phyloP scores from a whole-genome alignment of 1,140 invertebrate species.

The Arctopsyche grandis region DNA sequence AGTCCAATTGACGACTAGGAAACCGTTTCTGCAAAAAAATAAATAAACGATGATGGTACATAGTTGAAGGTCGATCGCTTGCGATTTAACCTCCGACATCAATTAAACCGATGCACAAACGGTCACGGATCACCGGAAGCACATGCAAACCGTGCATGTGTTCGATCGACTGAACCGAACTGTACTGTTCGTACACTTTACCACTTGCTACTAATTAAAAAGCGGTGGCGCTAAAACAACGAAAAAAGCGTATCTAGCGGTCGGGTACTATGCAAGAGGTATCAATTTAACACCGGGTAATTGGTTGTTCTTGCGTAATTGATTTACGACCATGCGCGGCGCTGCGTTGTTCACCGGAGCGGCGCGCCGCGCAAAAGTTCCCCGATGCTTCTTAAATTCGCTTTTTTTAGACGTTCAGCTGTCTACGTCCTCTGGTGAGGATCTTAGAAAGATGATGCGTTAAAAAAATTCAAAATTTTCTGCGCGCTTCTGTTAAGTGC shows the following conservation, averaged over 20 bases:
- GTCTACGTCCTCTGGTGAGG: no score
- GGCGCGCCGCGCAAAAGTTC: not conserved
- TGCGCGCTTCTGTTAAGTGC: no score
- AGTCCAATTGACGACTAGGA: slow-evolving; percentile 13
- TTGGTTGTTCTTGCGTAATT: slow-evolving; percentile 8
- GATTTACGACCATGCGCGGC: not conserved
- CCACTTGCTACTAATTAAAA: no score
- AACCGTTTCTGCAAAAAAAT: not conserved
- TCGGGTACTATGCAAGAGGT: not conserved
- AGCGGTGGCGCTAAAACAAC: no score
- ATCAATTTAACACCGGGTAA: not conserved
- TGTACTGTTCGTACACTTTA: no score
- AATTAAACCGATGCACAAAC: slow-evolving; percentile 12
- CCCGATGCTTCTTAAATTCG: not conserved
- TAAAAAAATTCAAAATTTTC: no score
- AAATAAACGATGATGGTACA: slow-evolving; percentile 1
- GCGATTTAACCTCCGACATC: not conserved
- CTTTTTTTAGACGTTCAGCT: not conserved
- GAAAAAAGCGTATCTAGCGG: not conserved
- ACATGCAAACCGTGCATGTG: not conserved
- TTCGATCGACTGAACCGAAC: not conserved
- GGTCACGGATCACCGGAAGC: slow-evolving; percentile 1
- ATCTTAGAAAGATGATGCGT: no score
- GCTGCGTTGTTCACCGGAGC: not conserved
- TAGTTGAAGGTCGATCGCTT: not conserved